Conservation (phyloP, 1,140 invertebrate species). For the Pararge aegeria region DNA sequence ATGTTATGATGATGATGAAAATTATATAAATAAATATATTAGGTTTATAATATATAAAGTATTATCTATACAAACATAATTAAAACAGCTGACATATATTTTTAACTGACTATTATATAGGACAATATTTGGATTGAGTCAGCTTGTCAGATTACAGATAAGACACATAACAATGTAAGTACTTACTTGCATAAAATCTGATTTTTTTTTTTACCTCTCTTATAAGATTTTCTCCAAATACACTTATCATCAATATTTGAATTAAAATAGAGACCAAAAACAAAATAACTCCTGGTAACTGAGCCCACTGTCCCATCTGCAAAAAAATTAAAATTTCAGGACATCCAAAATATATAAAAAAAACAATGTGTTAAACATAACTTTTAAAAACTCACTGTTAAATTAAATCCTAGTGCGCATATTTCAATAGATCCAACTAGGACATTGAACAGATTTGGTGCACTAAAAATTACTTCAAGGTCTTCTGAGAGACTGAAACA, state of each 20-base stretch:
- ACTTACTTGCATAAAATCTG: background rate
- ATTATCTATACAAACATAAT: too few species aligned
- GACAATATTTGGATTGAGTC: too few species aligned
- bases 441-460: slow-evolving; percentile 63
- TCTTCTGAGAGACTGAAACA: slow-evolving; percentile 55
- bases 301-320: slow-evolving; percentile 47
- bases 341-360: slow-evolving; percentile 11
- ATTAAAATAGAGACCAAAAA: slow-evolving; percentile 54
- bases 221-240: slow-evolving; percentile 64
- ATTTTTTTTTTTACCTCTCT: slow-evolving; percentile 41
- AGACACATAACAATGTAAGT: too few species aligned
- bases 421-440: slow-evolving; percentile 61
- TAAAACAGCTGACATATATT: too few species aligned
- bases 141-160: too few species aligned
- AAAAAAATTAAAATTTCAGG: slow-evolving; percentile 13
- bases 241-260: slow-evolving; percentile 66
- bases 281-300: slow-evolving; percentile 52
- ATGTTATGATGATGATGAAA: too few species aligned
- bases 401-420: slow-evolving; percentile 62
- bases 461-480: slow-evolving; percentile 59
- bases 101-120: too few species aligned
- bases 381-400: slow-evolving; percentile 42
- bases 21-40: too few species aligned
- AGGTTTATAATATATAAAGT: too few species aligned
- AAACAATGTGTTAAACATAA: background rate